These are phyloP conservation scores for Platysternon megacephalum DNA, from an alignment of 2,113 vertebrate genomes.

Conservation along the genomic window DNA sequence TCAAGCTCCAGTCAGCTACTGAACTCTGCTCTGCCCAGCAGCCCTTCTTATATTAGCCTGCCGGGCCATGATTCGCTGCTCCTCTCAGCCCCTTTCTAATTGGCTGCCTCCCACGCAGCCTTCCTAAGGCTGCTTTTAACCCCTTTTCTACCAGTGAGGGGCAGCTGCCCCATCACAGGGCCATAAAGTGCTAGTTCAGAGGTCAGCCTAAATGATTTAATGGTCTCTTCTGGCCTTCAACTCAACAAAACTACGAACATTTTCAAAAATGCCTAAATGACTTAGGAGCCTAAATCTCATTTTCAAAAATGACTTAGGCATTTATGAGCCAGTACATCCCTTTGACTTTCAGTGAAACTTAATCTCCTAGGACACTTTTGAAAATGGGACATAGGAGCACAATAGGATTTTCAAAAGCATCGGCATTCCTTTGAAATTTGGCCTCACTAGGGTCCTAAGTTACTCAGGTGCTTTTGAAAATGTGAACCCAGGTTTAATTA, in stretches of 20 bases:
- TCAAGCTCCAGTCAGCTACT: no score
- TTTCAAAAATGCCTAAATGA: background rate
- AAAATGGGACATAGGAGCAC: background rate
- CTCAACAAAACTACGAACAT: background rate
- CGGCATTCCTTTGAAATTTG: background rate
- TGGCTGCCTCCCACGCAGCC: no score
- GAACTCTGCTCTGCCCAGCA: no score
- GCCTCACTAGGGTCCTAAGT: background rate
- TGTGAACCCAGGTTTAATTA: background rate
- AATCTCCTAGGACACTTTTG: background rate
- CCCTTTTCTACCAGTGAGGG: no score
- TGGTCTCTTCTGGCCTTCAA: background rate
- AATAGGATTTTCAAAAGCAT: background rate
- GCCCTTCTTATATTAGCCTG: no score
- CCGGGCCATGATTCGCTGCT: no score
- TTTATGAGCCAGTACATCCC: background rate
- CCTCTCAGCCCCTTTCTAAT: no score
- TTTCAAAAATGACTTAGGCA: background rate
- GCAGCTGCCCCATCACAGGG: background rate
- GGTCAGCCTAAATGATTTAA: background rate
- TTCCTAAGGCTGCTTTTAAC: no score
- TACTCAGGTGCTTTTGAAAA: background rate
- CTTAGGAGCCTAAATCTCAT: rapidly evolving
- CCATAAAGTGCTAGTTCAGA: background rate
- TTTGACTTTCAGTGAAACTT: background rate